These are phyloP conservation scores for Dasypus novemcinctus DNA, from an alignment of 2,113 vertebrate species.

Conservation along the genomic window DNA sequence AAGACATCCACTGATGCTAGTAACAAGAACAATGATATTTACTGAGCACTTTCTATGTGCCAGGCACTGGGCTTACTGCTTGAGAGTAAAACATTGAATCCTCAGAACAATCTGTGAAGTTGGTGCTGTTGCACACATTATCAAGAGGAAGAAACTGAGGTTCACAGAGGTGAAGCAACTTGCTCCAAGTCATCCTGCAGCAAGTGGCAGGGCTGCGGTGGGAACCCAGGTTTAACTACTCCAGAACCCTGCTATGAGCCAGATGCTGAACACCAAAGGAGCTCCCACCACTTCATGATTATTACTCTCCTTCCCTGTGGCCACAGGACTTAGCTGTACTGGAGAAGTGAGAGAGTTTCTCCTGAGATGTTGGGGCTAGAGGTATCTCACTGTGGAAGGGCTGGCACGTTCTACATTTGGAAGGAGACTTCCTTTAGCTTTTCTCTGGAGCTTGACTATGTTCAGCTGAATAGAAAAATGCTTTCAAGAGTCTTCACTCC, in stretches of 20 bases:
- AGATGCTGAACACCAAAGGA: not conserved
- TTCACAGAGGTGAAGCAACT: not conserved
- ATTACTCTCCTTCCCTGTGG: not conserved
- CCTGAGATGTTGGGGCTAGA: not conserved
- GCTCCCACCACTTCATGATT: not conserved
- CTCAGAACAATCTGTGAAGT: not conserved
- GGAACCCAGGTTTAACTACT: not conserved
- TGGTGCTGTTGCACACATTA: not conserved
- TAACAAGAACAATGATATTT: not conserved
- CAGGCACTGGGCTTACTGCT: not conserved
- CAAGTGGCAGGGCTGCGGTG: not conserved
- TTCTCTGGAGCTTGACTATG: not conserved
- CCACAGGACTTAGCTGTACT: not conserved
- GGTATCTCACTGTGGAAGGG: not conserved
- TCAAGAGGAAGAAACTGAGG: not conserved
- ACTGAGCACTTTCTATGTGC: not conserved
- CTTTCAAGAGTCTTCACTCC: not conserved
- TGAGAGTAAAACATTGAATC: not conserved
- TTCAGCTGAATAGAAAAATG: not conserved
- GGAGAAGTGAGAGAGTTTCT: not conserved
- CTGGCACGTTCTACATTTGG: not conserved
- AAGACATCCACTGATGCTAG: not conserved
- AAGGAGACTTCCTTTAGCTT: not conserved
- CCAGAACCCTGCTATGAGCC: not conserved
- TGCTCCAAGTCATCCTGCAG: not conserved